Evolutionary conservation across 2,113 vertebrate species (phyloP), one percentile per base, ranked within the genome.

Genomic region (Phocoena sinus): DNA sequence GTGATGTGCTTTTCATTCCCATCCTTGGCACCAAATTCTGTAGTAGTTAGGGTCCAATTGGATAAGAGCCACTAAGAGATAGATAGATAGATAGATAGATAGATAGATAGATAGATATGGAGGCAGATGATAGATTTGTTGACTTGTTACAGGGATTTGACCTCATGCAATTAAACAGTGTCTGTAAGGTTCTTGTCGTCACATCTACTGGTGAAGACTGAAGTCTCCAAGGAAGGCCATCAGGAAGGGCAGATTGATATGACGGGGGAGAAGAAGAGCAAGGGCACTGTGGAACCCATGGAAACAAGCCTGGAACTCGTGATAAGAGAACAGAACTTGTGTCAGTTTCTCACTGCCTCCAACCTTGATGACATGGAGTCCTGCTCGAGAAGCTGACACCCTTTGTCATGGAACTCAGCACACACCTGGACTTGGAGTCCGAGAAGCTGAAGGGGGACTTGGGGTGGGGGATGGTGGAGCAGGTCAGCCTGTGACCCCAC

Each of bases 281-380:
- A 80, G 33, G 67, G 21, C 18, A 12, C 12, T 5, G 3, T 38
- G 8, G n/a, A 71, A 63, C 11, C 44, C 38, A 2, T 17, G 56
- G 36, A 73, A 33, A 79, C 3, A 0, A 91, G 56, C 62, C 80
- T 68, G 15, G 33, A 65, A 36, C 25, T 38, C 62, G 26, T 0
- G 2, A 12, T 3, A 5, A 56, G 36, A 41, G 6, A 9, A 44
- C n/a, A 20, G 6, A 41, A 50, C 8, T n/a, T 0, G 1, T 15
- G 20, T 65, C 23, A 36, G 36, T 79, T 79, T 67, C 71, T 67
- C 25, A 13, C 4, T 3, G 41, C 20, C 13, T 31, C 28, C 18
- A 10, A 7, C 5, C 23, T 2, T 13, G 12, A 31, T 0, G 5
- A 44, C 17, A 20, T 11, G 7, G 20, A 18, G 20, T 58, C 31